phyloP scores from a whole-genome alignment of 2,888 invertebrate genomes.

The Salticus scenicus region DNA sequence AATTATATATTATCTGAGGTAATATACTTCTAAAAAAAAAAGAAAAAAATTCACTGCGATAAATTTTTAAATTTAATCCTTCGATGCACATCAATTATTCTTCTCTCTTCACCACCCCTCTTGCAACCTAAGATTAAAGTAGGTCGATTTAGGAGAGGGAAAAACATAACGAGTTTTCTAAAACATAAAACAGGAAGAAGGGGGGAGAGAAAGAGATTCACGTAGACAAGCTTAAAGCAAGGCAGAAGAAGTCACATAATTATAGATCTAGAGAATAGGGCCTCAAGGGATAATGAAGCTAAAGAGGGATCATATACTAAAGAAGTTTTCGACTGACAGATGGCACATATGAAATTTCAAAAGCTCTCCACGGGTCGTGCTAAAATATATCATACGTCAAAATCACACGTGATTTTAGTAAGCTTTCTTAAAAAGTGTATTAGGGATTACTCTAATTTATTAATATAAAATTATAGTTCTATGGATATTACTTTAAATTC shows the following conservation, averaged over 20 bases:
- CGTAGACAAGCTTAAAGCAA: slow-evolving; percentile 10
- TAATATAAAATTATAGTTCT: too few relatives aligned
- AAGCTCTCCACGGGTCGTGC: too few relatives aligned
- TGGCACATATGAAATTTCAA: slow-evolving; percentile 63
- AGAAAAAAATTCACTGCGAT: not conserved
- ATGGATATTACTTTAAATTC: too few relatives aligned
- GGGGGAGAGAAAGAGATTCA: not conserved
- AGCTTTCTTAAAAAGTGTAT: too few relatives aligned
- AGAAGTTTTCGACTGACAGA: slow-evolving; percentile 62
- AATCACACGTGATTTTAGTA: too few relatives aligned
- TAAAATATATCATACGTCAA: too few relatives aligned
- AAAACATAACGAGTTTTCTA: slow-evolving; percentile 58
- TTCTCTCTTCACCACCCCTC: not conserved
- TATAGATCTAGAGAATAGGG: slow-evolving; percentile 48
- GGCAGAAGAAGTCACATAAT: slow-evolving; percentile 49
- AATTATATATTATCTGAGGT: too few relatives aligned
- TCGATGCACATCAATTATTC: not conserved
- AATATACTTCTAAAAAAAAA: too few relatives aligned
- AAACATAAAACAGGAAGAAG: slow-evolving; percentile 55
- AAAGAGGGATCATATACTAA: slow-evolving; percentile 23
- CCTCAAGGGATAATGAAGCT: slow-evolving; percentile 62
- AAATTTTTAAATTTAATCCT: not conserved
- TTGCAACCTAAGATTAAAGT: not conserved
- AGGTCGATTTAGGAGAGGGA: slow-evolving; percentile 5
- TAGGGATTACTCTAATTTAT: too few relatives aligned